Conservation (phyloP, 2,888 invertebrate species). For the Andrena praecox region DNA sequence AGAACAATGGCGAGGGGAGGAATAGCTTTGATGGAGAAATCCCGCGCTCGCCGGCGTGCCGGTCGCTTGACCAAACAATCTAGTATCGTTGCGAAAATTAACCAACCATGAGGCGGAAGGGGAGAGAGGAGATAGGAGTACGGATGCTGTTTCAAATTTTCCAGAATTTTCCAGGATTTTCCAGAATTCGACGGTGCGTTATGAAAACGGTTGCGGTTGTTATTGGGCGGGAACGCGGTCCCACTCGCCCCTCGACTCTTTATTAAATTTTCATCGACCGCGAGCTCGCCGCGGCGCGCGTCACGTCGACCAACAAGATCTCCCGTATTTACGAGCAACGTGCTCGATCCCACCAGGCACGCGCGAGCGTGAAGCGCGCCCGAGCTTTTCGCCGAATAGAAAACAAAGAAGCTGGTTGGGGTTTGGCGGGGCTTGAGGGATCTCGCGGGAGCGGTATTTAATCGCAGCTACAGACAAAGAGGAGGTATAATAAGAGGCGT, state of each 20-base stretch:
- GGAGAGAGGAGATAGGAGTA: too few relatives aligned
- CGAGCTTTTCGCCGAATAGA: background rate
- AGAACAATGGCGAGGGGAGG: background rate
- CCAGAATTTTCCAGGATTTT: conserved; percentile 12
- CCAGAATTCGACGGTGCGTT: conserved; percentile 10
- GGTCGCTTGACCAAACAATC: background rate
- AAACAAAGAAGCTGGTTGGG: background rate
- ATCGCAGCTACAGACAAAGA: conserved; percentile 64
- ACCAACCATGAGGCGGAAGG: background rate
- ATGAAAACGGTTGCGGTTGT: conserved; percentile 7
- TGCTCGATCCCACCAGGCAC: background rate
- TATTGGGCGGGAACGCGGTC: background rate
- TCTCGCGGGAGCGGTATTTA: background rate
- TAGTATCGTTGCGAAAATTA: background rate
- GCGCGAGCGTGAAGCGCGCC: too few relatives aligned
- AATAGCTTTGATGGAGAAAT: background rate
- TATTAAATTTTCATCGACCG: conserved; percentile 55
- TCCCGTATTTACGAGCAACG: conserved; percentile 17
- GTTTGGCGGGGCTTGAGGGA: background rate
- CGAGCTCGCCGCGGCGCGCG: background rate
- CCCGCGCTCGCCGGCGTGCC: background rate
- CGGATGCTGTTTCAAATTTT: conserved; percentile 16
- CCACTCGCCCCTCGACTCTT: background rate
- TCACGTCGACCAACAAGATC: conserved; percentile 5
- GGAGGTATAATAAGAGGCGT: too few relatives aligned